Base-by-base conservation (phyloP, 2,888 invertebrate species). In the Phrixothrix hirtus region DNA sequence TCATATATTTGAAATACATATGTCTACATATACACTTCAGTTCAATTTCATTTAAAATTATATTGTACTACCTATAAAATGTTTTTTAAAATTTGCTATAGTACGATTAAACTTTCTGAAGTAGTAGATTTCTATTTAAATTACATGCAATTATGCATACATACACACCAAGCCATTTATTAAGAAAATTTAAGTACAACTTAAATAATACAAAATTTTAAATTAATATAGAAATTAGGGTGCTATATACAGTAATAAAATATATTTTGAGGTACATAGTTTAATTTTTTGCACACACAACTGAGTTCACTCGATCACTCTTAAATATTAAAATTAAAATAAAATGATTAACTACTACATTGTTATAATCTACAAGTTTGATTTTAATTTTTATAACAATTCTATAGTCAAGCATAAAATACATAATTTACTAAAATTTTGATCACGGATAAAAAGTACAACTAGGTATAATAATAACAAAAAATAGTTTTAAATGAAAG, bases 81-180 rank as follows among this genome's bases (percentile, higher is more conserved):
- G n/a, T n/a, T n/a, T n/a, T n/a, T n/a, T n/a, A n/a, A n/a, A n/a
- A n/a, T n/a, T n/a, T n/a, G n/a, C n/a, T n/a, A n/a, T n/a, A n/a
- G n/a, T n/a, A n/a, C n/a, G 7, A 31, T 31, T n/a, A n/a, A 31
- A 31, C 7, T 30, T 25, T 6, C 4, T 25, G 25, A 26, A 26
- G 27, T 26, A 26, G n/a, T n/a, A n/a, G n/a, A n/a, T n/a, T n/a
- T n/a, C n/a, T n/a, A n/a, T n/a, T n/a, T n/a, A n/a, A 2, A 31
- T 9, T 15, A n/a, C 12, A 15, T 21, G 34, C 31, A 42, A 15
- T 42, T 32, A 42, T 16, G 25, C 44, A 13, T n/a, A 34, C 39
- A 51, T 39, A 38, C 58, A 68, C 58, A 69, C 67, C 68, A 67
- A 66, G 65, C 69, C 66, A 61, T 69, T 68, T 64, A 68, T 68